Evolutionary conservation across 1,140 invertebrate species (phyloP).

Genomic region (Macrotrachela quadricornifera): DNA sequence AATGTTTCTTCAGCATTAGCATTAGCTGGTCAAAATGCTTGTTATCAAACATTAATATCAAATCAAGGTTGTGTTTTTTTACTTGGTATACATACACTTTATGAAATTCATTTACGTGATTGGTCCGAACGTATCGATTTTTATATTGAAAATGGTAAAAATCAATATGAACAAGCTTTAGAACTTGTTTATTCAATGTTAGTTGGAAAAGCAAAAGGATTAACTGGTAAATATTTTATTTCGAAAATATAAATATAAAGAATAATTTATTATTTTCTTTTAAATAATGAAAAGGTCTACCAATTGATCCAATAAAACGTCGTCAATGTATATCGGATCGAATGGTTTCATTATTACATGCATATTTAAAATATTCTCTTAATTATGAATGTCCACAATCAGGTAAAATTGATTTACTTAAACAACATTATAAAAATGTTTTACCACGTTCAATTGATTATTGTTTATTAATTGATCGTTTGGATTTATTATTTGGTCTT

Average conservation of each 20-base stretch:
- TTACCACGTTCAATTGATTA: constrained; percentile 16
- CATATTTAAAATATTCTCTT: constrained; percentile 16
- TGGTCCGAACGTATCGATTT: constrained; percentile 45
- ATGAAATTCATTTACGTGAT: constrained; percentile 53
- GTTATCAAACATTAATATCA: constrained; percentile 65
- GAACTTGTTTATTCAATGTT: constrained; percentile 44
- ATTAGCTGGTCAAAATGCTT: constrained; percentile 56
- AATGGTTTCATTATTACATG: constrained; percentile 26
- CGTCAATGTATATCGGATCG: constrained; percentile 39
- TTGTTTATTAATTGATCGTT: constrained; percentile 14
- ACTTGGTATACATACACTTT: constrained; percentile 55
- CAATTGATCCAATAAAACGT: constrained; percentile 34
- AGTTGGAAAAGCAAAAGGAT: constrained; percentile 45
- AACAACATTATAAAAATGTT: constrained; percentile 15
- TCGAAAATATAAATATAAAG: too few species aligned
- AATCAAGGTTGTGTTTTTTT: constrained; percentile 57
- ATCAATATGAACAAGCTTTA: constrained; percentile 37
- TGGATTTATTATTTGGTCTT: constrained; percentile 31
- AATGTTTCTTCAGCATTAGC: constrained; percentile 59
- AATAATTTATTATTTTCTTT: background rate
- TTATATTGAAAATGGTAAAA: constrained; percentile 35
- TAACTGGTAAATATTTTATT: constrained; percentile 32
- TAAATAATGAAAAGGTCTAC: constrained; percentile 25
- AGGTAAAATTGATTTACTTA: constrained; percentile 14
- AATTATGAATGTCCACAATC: constrained; percentile 13